Evolutionary conservation across 2,113 vertebrate species (phyloP).

Genomic region (Myotis lucifugus): DNA sequence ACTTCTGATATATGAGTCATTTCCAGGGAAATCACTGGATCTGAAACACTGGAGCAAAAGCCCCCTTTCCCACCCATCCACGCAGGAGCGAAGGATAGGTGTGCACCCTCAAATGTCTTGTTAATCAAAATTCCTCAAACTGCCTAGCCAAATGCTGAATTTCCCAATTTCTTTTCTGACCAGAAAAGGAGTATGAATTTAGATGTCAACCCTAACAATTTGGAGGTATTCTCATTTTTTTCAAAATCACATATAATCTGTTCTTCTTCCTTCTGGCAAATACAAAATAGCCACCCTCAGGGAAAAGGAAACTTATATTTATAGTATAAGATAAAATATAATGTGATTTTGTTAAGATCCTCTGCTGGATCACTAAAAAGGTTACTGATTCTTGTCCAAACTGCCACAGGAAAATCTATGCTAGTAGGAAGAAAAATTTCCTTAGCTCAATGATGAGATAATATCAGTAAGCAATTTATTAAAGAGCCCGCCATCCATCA

Average conservation of each 20-base stretch:
- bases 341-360: slow-evolving; percentile 51
- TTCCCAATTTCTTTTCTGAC: slow-evolving; percentile 26
- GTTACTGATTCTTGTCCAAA: slow-evolving; percentile 16
- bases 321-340: slow-evolving; percentile 39
- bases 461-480: slow-evolving; percentile 73
- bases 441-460: slow-evolving; percentile 54
- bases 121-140: neutral
- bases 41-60: neutral
- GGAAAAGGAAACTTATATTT: slow-evolving; percentile 62
- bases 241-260: slow-evolving; percentile 16
- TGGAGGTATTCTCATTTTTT: slow-evolving; percentile 4
- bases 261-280: slow-evolving; percentile 20
- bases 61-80: no score
- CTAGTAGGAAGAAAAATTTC: neutral
- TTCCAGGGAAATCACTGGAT: neutral
- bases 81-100: neutral
- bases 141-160: neutral
- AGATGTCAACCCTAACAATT: slow-evolving; percentile 21
- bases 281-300: slow-evolving; percentile 27
- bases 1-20: neutral
- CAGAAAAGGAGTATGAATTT: slow-evolving; percentile 47
- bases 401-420: slow-evolving; percentile 8
- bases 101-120: neutral
- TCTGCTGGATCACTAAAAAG: slow-evolving; percentile 17
- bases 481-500: slow-evolving; percentile 59